phyloP scores from a whole-genome alignment of 1,140 invertebrate species.

The Sitodiplosis mosellana region DNA sequence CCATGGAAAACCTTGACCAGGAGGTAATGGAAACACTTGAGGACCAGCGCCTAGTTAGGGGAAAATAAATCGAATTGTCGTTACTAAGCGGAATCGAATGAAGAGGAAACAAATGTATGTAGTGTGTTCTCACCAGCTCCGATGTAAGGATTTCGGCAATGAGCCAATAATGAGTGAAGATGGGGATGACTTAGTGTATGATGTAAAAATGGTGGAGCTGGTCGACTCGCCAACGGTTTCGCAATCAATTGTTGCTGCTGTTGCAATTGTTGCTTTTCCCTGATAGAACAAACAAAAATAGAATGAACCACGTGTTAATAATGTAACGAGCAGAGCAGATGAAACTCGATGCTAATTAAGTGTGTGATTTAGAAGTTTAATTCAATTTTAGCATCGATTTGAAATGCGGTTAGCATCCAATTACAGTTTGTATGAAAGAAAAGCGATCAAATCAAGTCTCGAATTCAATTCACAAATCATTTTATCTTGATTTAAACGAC shows the following conservation, averaged over 20 bases:
- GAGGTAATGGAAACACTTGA: slow-evolving; percentile 45
- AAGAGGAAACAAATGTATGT: background rate
- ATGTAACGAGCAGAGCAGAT: too few relatives aligned
- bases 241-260: slow-evolving; percentile 24
- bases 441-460: too few relatives aligned
- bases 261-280: slow-evolving; percentile 1
- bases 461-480: too few relatives aligned
- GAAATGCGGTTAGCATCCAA: too few relatives aligned
- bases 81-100: too few relatives aligned
- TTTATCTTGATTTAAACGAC: too few relatives aligned
- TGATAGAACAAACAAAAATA: too few relatives aligned
- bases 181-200: slow-evolving; percentile 27
- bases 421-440: too few relatives aligned
- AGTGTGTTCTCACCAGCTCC: slow-evolving; percentile 24
- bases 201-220: slow-evolving; percentile 29
- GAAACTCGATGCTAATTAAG: too few relatives aligned
- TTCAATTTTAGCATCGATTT: too few relatives aligned
- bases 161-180: slow-evolving; percentile 26
- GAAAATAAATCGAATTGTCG: too few relatives aligned
- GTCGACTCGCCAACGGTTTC: slow-evolving; percentile 32
- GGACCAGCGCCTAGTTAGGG: slow-evolving; percentile 21
- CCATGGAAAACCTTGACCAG: slow-evolving; percentile 51
- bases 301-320: slow-evolving; percentile 6
- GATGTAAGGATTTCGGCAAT: slow-evolving; percentile 33
- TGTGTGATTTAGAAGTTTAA: too few relatives aligned